Evolutionary conservation across 2,888 invertebrate genomes (phyloP), one percentile per base, ranked within the genome.

Genomic region (Drosophila nr. medialis): DNA sequence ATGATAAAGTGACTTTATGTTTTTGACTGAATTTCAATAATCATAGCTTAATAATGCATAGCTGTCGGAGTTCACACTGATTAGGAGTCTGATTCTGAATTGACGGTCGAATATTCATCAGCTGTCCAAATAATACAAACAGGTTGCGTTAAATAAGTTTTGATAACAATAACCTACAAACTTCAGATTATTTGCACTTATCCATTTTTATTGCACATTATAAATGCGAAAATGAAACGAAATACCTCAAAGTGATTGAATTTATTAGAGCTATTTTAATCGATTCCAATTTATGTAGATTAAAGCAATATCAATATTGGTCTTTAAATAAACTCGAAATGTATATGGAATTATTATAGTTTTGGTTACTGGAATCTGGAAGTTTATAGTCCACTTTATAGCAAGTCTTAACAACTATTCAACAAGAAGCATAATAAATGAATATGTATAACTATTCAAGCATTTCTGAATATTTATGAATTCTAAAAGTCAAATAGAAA

Each of bases 31-130:
- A 53, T 55, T 64, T 71, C 48, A 65, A 74, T 54, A 71, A 48
- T 64, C 51, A 32, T 78, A 64, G 65, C 62, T 78, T 78, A 68
- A 64, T 68, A 64, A 78, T 64, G 42, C 42, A 64, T 53, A 45
- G 32, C 48, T 72, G 72, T 60, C 53, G 49, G 42, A 75, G 56
- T 69, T 75, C 65, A 65, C 68, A 64, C 70, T 45, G 38, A 66
- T 64, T 73, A 59, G 34, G 64, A 64, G n/a, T 40, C 24, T 24
- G 49, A 53, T 56, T 55, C 38, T 36, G 11, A 55, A 68, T 72
- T 54, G 30, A 29, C 18, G 34, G 21, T 27, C 60, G 51, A 68
- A 51, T 59, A 66, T 42, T 61, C 11, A 21, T 42, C 21, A 27
- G n/a, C 42, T 27, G 30, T 54, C 21, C 5, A 29, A 53, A 48